These are phyloP conservation scores for Hecatera dysodea DNA, from an alignment of 2,888 invertebrate genomes.

Conservation along the genomic window DNA sequence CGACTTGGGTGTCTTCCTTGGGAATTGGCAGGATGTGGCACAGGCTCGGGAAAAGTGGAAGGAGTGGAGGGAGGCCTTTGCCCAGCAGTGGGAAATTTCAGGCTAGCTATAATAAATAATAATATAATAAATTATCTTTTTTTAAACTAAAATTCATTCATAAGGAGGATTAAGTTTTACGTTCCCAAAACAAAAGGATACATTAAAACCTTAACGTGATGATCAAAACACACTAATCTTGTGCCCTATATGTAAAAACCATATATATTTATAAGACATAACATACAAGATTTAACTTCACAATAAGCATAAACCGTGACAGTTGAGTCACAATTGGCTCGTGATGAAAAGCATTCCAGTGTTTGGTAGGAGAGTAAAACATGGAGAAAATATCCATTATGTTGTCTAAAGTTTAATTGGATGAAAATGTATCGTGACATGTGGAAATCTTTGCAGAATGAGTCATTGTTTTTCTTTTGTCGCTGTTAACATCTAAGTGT, in stretches of 20 bases:
- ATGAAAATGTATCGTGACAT: constrained; percentile 48
- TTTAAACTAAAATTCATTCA: background rate
- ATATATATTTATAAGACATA: constrained; percentile 35
- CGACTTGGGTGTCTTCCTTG: no score
- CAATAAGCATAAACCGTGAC: constrained; percentile 16
- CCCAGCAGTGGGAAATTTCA: no score
- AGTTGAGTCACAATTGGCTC: constrained; percentile 56
- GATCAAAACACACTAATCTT: background rate
- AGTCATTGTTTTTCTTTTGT: constrained; percentile 44
- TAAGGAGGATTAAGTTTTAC: background rate
- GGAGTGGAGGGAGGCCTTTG: no score
- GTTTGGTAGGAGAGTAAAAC: constrained; percentile 24
- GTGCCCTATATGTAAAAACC: constrained; percentile 12
- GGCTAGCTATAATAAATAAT: no score
- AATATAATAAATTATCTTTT: no score
- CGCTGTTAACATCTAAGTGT: background rate
- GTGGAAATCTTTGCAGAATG: constrained; percentile 33
- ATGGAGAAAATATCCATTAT: constrained; percentile 42
- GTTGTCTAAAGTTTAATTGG: constrained; percentile 59
- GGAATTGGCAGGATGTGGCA: no score
- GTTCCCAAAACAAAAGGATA: background rate
- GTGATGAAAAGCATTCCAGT: constrained; percentile 53
- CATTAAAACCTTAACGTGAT: constrained; percentile 10
- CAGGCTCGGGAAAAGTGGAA: no score
- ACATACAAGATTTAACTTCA: constrained; percentile 39